A percentile compares a stretch with the other conserved stretches of the same genome.
These are phyloP conservation scores for Masticophis lateralis DNA, from an alignment of 2,797 vertebrate species.

Conservation along the genomic window DNA sequence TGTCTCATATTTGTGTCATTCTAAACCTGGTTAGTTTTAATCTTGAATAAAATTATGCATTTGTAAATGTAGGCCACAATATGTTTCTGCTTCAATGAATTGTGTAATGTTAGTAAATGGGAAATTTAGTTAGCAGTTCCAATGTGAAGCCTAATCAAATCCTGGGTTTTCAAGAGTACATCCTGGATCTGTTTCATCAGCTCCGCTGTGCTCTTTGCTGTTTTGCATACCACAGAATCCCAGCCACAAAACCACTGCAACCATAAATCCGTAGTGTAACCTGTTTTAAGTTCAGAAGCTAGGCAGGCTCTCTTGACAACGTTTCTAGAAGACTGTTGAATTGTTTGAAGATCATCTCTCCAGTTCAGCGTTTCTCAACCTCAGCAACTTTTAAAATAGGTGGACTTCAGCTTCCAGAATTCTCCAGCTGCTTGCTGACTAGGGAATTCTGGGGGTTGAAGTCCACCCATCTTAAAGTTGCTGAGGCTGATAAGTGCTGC, in stretches of 20 bases:
- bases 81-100: not conserved
- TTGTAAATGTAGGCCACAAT: not conserved
- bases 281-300: not conserved
- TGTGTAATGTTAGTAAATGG: not conserved
- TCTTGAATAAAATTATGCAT: not conserved
- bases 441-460: no score
- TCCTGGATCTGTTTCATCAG: not conserved
- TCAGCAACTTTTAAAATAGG: no score
- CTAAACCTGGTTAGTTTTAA: not conserved
- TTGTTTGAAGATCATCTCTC: not conserved
- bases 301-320: not conserved
- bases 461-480: no score
- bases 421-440: no score
- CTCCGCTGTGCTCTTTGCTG: not conserved
- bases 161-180: not conserved
- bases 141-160: not conserved
- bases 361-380: no score
- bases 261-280: not conserved
- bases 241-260: not conserved
- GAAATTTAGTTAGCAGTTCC: not conserved
- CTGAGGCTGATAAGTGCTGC: no score
- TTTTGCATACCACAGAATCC: not conserved
- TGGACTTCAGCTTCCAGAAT: no score
- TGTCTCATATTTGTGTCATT: not conserved
- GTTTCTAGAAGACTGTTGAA: not conserved